Percentiles rank a stretch among this genome's conserved stretches.
Evolutionary conservation across 1,140 invertebrate genomes (phyloP).

Genomic region (Geopemphigus sp.): DNA sequence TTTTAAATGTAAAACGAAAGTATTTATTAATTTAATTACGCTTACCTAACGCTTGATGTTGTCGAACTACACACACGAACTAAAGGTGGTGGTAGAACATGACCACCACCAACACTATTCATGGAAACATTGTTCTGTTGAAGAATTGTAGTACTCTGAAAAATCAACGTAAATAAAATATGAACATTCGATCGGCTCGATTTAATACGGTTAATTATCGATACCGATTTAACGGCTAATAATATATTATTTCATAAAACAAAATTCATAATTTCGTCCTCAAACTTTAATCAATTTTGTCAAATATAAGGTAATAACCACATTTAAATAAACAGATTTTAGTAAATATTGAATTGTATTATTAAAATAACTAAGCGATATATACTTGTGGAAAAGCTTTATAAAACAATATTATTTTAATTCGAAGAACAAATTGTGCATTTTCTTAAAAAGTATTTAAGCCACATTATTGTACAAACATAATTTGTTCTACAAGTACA

Average conservation of each 20-base stretch:
- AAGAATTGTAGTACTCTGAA: background rate
- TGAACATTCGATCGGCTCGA: background rate
- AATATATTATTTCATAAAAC: background rate
- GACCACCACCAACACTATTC: background rate
- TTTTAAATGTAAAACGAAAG: too few species aligned
- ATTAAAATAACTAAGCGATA: too few species aligned
- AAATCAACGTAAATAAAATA: background rate
- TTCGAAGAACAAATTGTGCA: background rate
- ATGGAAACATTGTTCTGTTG: background rate
- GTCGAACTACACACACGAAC: background rate
- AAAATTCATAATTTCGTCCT: background rate
- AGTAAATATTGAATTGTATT: too few species aligned
- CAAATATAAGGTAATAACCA: too few species aligned
- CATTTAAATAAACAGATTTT: too few species aligned
- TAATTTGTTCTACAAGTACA: too few species aligned
- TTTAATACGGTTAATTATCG: background rate
- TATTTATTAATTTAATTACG: background rate
- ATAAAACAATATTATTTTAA: background rate
- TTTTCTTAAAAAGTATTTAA: background rate
- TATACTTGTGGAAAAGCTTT: too few species aligned
- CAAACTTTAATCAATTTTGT: background rate
- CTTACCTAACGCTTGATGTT: background rate
- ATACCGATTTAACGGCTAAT: background rate
- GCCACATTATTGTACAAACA: too few species aligned
- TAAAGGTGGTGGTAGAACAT: constrained; percentile 2